phyloP scores from a whole-genome alignment of 2,113 vertebrate genomes.

The Fukomys damarensis region DNA sequence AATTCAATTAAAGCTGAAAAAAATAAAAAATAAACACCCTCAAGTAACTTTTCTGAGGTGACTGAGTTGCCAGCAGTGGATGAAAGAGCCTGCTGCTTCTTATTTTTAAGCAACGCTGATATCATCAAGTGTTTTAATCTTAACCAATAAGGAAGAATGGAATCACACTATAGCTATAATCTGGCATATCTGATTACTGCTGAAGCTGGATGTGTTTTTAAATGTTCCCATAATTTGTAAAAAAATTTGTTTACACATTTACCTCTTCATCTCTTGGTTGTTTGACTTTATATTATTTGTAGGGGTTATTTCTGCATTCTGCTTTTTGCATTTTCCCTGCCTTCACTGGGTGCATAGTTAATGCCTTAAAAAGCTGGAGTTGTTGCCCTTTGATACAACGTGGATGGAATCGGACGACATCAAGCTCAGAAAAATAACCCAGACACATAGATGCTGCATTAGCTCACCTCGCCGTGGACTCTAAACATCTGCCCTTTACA shows the following conservation, averaged over 20 bases:
- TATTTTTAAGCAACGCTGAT: neutral
- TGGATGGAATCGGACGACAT: neutral
- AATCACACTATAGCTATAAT: neutral
- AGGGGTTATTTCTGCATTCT: neutral
- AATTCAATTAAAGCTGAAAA: too few species aligned
- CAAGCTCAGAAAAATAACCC: neutral
- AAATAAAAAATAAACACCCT: too few species aligned
- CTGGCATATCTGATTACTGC: neutral
- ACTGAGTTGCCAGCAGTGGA: neutral
- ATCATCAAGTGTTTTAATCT: neutral
- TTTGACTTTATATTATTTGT: neutral
- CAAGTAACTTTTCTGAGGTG: neutral
- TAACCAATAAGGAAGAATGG: neutral
- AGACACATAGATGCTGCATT: neutral
- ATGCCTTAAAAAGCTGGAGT: neutral
- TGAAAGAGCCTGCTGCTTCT: neutral
- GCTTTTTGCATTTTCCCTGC: neutral
- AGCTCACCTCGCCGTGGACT: too few species aligned
- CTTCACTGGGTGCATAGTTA: neutral
- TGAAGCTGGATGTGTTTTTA: neutral
- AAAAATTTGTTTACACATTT: neutral
- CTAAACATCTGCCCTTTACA: neutral
- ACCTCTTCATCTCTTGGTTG: neutral
- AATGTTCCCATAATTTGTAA: neutral
- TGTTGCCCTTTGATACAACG: neutral